These are phyloP conservation scores for Cyprinodon tularosa DNA, from an alignment of 2,113 vertebrate genomes.

Conservation along the genomic window DNA sequence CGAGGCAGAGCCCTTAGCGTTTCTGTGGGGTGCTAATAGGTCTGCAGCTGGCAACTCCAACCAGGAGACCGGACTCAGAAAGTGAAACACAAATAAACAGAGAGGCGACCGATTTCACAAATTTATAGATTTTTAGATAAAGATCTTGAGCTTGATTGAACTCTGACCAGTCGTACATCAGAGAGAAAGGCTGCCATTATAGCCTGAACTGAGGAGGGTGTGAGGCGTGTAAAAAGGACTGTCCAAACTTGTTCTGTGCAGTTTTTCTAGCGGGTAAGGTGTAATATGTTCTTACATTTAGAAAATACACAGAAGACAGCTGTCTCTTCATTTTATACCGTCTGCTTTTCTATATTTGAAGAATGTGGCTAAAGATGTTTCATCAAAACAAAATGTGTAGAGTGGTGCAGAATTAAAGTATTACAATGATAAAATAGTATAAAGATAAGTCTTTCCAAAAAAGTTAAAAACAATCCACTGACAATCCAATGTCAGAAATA, in stretches of 20 bases:
- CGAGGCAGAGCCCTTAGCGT: conserved; percentile 38
- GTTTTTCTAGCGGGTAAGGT: not conserved
- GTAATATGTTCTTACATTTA: not conserved
- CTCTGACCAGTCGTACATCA: conserved; percentile 51
- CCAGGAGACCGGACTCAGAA: conserved; percentile 50
- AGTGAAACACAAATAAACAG: conserved; percentile 74
- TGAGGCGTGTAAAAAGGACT: conserved; percentile 55
- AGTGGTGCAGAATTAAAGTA: too few species aligned
- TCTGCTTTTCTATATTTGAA: too few species aligned
- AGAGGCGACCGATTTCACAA: conserved; percentile 69
- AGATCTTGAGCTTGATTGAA: conserved; percentile 72
- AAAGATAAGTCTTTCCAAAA: too few species aligned
- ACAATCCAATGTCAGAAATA: too few species aligned
- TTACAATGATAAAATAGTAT: too few species aligned
- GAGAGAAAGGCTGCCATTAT: conserved; percentile 71
- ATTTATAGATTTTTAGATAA: conserved; percentile 77
- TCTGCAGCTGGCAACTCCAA: conserved; percentile 57
- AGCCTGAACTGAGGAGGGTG: conserved; percentile 34
- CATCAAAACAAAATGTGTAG: too few species aligned
- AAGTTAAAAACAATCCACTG: too few species aligned
- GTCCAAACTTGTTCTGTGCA: conserved; percentile 19
- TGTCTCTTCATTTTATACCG: too few species aligned
- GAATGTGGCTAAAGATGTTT: too few species aligned
- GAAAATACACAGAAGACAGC: too few species aligned
- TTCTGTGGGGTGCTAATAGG: conserved; percentile 65